These are phyloP conservation scores for Agapornis canus DNA, from an alignment of 2,797 vertebrate species.

Conservation along the genomic window DNA sequence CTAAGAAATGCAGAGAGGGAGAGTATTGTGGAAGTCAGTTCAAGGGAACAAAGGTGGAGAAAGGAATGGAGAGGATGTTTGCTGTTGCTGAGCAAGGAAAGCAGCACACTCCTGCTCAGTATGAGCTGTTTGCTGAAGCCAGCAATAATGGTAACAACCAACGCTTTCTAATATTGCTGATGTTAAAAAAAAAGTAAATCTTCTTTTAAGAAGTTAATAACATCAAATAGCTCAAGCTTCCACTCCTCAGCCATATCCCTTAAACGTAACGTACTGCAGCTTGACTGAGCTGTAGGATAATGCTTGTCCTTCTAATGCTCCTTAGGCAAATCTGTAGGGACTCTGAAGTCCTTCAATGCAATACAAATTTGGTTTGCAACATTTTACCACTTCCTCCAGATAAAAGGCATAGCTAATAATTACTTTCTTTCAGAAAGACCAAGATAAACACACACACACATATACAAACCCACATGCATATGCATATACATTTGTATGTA, in stretches of 20 bases:
- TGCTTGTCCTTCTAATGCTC: conserved; percentile 2
- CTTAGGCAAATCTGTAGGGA: conserved; percentile 35
- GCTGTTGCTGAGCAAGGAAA: background rate
- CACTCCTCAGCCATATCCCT: background rate
- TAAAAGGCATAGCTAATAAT: conserved; percentile 17
- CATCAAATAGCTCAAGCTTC: background rate
- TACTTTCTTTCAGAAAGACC: background rate
- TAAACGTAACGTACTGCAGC: background rate
- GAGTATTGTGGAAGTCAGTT: background rate
- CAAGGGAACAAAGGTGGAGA: background rate
- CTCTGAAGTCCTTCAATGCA: background rate
- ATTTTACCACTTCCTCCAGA: conserved; percentile 32
- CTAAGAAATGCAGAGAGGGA: background rate
- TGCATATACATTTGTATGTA: background rate
- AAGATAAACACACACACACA: background rate
- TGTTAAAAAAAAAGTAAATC: background rate
- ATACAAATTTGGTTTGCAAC: conserved; percentile 31
- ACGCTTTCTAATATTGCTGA: background rate
- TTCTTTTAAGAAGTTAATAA: background rate
- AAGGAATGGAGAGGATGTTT: background rate
- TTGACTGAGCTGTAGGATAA: conserved; percentile 18
- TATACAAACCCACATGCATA: background rate
- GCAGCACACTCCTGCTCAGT: background rate
- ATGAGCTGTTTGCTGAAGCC: background rate
- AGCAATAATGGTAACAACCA: background rate